These are phyloP conservation scores for Anthophora plumipes DNA, from an alignment of 2,888 invertebrate species.

Conservation along the genomic window DNA sequence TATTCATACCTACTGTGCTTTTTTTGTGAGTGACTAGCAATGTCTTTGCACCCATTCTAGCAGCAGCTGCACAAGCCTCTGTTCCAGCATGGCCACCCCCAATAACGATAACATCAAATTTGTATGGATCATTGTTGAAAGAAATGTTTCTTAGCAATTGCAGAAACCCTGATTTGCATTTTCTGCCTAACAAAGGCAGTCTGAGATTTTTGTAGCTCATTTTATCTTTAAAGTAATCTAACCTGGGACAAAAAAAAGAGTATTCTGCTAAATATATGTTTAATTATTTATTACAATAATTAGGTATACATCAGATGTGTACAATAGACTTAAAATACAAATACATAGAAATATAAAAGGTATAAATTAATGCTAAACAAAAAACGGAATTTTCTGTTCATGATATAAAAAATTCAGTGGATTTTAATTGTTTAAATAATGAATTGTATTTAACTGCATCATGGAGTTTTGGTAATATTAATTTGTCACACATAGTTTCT, in stretches of 20 bases:
- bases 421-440: slow-evolving; percentile 90
- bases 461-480: slow-evolving; percentile 92
- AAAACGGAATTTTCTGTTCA: neutral
- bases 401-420: slow-evolving; percentile 71
- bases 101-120: slow-evolving; percentile 92
- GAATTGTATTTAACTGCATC: slow-evolving; percentile 94
- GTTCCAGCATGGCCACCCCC: slow-evolving; percentile 97
- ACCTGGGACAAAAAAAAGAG: slow-evolving; percentile 28
- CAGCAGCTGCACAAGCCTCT: slow-evolving; percentile 93
- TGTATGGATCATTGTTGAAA: slow-evolving; percentile 50
- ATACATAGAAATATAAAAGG: neutral
- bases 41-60: slow-evolving; percentile 92
- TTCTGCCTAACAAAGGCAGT: slow-evolving; percentile 27
- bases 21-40: slow-evolving; percentile 93
- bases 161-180: slow-evolving; percentile 7
- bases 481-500: slow-evolving; percentile 90
- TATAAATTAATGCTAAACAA: neutral
- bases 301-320: neutral
- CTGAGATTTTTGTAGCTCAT: slow-evolving; percentile 66
- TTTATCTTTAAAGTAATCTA: slow-evolving; percentile 19
- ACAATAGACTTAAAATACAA: neutral
- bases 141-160: slow-evolving; percentile 56
- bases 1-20: slow-evolving; percentile 89
- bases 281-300: slow-evolving; percentile 20
- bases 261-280: neutral